These are phyloP conservation scores for Prolemur simus DNA, from an alignment of 2,113 vertebrate species.

Conservation along the genomic window DNA sequence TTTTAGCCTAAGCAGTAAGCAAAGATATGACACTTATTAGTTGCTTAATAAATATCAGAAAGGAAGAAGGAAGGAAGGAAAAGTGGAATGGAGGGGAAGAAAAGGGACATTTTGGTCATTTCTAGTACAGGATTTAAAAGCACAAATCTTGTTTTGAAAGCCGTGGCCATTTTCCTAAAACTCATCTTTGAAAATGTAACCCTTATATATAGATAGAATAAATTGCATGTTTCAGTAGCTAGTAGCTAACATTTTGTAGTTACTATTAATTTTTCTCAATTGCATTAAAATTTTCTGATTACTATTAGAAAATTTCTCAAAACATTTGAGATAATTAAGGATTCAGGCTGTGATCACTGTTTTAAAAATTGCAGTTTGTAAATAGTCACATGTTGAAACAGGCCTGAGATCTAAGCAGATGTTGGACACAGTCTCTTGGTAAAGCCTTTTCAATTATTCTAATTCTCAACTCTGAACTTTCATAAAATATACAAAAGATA, in stretches of 20 bases:
- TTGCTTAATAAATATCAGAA: not conserved
- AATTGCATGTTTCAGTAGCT: slow-evolving; percentile 47
- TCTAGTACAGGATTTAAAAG: not conserved
- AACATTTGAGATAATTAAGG: slow-evolving; percentile 55
- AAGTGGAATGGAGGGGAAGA: rapidly evolving
- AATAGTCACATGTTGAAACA: not conserved
- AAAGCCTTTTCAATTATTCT: not conserved
- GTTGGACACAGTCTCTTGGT: not conserved
- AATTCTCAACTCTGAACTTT: not conserved
- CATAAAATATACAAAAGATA: not conserved
- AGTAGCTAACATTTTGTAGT: slow-evolving; percentile 39
- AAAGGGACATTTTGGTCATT: not conserved
- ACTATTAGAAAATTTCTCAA: slow-evolving; percentile 54
- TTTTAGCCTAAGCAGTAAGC: not conserved
- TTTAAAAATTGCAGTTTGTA: slow-evolving; percentile 11
- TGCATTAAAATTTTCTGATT: slow-evolving; percentile 46
- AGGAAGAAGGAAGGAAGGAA: not conserved
- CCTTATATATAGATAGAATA: slow-evolving; percentile 33
- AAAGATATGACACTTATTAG: not conserved
- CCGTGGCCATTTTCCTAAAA: slow-evolving; percentile 42
- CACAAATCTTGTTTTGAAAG: slow-evolving; percentile 20
- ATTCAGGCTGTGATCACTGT: slow-evolving; percentile 20
- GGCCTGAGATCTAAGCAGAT: not conserved
- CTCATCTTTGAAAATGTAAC: not conserved
- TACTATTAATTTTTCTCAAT: slow-evolving; percentile 61